These are phyloP conservation scores for Diacarnus erythraeanus DNA, from an alignment of 37 sponge, comb jelly and placozoan genomes.

Conservation along the genomic window DNA sequence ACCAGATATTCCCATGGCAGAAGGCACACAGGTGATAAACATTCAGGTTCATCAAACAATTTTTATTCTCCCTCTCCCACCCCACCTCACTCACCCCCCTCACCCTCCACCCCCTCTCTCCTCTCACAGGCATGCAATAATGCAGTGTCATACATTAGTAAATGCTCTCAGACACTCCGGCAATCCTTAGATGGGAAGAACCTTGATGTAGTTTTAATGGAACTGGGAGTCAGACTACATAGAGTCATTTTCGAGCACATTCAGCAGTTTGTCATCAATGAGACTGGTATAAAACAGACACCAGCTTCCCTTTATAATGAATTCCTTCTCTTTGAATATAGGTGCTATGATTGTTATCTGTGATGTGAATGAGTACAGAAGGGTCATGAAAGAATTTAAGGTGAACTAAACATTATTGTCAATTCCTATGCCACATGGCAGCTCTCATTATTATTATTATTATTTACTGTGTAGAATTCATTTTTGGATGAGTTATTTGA, in stretches of 20 bases:
- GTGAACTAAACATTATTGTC: conserved; percentile 16
- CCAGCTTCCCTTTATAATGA: neutral
- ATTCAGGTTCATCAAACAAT: neutral
- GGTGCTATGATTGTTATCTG: conserved; percentile 85
- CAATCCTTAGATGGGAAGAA: conserved; percentile 89
- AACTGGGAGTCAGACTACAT: conserved; percentile 84
- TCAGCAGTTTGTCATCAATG: conserved; percentile 69
- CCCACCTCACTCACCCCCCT: neutral
- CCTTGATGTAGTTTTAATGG: conserved; percentile 56
- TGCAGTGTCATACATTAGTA: conserved; percentile 44
- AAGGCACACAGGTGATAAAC: conserved; percentile 31
- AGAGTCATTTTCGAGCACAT: conserved; percentile 78
- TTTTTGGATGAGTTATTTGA: conserved; percentile 72
- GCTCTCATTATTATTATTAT: neutral
- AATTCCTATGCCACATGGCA: neutral
- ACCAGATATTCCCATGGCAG: conserved; percentile 59
- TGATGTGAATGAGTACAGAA: conserved; percentile 86
- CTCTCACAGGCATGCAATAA: conserved; percentile 64
- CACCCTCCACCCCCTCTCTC: conserved; percentile 7
- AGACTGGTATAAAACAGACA: conserved; percentile 9
- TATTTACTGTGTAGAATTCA: conserved; percentile 33
- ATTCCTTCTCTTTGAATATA: conserved; percentile 17
- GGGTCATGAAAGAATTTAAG: conserved; percentile 70
- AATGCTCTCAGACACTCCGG: conserved; percentile 39
- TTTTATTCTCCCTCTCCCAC: neutral